phyloP scores from a whole-genome alignment of 2,113 vertebrate genomes.

The Phaethon lepturus region DNA sequence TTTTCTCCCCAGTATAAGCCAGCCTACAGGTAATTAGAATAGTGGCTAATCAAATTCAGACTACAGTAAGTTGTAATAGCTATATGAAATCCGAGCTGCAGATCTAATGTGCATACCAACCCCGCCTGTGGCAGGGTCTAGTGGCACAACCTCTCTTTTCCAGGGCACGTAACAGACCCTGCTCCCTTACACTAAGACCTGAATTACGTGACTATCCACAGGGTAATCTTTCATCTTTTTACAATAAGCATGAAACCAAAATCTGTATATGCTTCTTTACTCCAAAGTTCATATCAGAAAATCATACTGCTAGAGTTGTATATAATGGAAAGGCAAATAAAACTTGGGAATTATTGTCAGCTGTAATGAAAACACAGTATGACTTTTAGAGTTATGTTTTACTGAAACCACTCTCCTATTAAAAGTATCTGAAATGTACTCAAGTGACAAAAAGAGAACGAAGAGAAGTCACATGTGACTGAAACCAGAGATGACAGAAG shows the following conservation, averaged over 20 bases:
- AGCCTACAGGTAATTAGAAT: neutral
- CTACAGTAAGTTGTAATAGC: neutral
- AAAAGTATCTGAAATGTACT: conserved; percentile 46
- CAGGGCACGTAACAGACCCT: neutral
- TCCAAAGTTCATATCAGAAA: neutral
- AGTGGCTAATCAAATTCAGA: neutral
- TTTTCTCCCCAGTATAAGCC: neutral
- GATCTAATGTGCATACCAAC: too few relatives aligned
- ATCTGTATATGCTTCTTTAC: neutral
- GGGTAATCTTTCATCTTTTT: neutral
- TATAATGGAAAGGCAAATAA: neutral
- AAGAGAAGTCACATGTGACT: conserved; percentile 9
- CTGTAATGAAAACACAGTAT: neutral
- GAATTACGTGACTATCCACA: neutral
- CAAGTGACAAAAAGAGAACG: conserved; percentile 30
- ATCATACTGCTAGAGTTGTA: neutral
- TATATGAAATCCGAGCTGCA: neutral
- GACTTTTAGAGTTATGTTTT: neutral
- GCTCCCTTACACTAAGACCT: neutral
- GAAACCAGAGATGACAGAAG: conserved; percentile 33
- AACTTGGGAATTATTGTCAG: neutral
- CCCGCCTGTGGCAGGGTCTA: neutral
- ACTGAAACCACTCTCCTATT: neutral
- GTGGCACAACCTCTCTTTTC: neutral
- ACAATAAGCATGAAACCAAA: neutral